These are phyloP conservation scores for Saturnia japonica DNA, from an alignment of 2,888 invertebrate species.

Conservation along the genomic window DNA sequence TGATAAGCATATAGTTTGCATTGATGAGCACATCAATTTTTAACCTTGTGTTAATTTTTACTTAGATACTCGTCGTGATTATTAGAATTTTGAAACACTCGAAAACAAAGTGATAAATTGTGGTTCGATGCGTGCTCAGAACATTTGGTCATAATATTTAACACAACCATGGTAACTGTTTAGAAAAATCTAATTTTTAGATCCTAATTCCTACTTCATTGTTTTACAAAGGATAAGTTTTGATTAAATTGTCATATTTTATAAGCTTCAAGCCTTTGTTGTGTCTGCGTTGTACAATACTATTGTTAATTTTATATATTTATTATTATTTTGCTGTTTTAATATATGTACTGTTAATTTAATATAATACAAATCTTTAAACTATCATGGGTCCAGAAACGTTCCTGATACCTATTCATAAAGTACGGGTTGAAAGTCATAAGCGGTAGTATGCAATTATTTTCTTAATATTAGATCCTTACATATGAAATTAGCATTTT, in stretches of 20 bases:
- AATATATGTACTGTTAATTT: too few relatives aligned
- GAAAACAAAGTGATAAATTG: constrained; percentile 19
- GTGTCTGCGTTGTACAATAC: not conserved
- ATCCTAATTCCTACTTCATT: not conserved
- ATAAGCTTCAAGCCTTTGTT: not conserved
- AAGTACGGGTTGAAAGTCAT: too few relatives aligned
- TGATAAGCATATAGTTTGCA: constrained; percentile 11
- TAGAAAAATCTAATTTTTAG: not conserved
- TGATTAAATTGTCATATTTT: not conserved
- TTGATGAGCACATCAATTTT: constrained; percentile 20
- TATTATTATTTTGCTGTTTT: too few relatives aligned
- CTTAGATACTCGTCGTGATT: not conserved
- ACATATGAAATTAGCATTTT: too few relatives aligned
- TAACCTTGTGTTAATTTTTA: constrained; percentile 20
- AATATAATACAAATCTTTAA: too few relatives aligned
- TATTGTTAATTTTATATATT: not conserved
- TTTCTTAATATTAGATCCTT: too few relatives aligned
- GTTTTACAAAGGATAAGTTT: not conserved
- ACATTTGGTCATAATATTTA: constrained; percentile 6
- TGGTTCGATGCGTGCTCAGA: not conserved
- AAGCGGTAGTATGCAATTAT: too few relatives aligned
- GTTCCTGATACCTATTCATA: too few relatives aligned
- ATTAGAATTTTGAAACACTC: constrained; percentile 15
- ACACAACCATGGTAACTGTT: not conserved
- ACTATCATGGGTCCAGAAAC: too few relatives aligned